Evolutionary conservation across 2,797 vertebrate species (phyloP), one percentile per base, ranked within the genome.

Genomic region (Staurois parvus): DNA sequence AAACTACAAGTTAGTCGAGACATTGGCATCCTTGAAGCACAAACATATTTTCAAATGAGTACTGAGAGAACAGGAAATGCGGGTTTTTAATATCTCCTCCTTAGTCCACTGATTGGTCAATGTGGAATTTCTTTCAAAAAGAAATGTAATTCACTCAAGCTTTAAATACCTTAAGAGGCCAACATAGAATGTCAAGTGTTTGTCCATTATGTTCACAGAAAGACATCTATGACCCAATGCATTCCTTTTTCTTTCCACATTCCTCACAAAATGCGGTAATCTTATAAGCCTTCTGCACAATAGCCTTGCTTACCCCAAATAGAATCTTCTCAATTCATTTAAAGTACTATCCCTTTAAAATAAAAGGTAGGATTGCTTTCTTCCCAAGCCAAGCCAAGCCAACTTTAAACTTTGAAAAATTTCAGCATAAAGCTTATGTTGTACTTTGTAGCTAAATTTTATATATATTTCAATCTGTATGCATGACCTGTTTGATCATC

Each of bases 131-230:
- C 62, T 17, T 68, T 62, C 52, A 56, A 52, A 67, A 82, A 45
- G 67, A 72, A 66, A 66, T 70, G 13, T 67, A 75, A 77, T 59
- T 19, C 40, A 73, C 64, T 82, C 48, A 76, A 59, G 52, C 59
- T 72, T 29, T 15, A 86, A 86, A 77, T 66, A 73, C n/a, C 56
- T 66, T 7, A 70, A 85, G 56, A 72, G 19, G 52, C 76, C 37
- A 82, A 73, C 56, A 82, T 37, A 40, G 81, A 62, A 86, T 78
- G 79, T 78, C 73, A 86, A 86, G 79, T 81, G 73, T 40, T 64
- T 83, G 37, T 86, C 83, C 52, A 72, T 78, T 78, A 83, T 82
- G 34, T 78, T 82, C 67, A 48, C 28, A 77, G 79, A 72, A 72
- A 52, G 74, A 24, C 79, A 82, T 86, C 37, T 77, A 28, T 81